phyloP scores from a whole-genome alignment of 2,888 invertebrate species.

The Ceratothoa steindachneri region DNA sequence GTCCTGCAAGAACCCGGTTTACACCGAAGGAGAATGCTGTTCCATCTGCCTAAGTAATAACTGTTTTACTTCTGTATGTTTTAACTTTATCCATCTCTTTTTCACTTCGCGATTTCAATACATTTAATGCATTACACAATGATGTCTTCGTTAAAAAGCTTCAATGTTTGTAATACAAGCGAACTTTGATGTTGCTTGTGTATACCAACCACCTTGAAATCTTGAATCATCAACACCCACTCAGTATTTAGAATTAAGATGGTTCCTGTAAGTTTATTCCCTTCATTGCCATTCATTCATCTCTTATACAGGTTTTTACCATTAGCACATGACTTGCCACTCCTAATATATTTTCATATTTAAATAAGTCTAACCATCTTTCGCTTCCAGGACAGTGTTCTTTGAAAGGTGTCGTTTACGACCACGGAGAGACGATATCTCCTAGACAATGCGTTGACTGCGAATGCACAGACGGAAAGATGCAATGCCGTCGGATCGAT shows the following conservation, averaged over 20 bases:
- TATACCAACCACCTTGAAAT: too few relatives aligned
- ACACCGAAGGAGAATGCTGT: constrained; percentile 71
- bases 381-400: constrained; percentile 65
- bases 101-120: too few relatives aligned
- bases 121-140: neutral
- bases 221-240: too few relatives aligned
- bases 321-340: too few relatives aligned
- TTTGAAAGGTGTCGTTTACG: constrained; percentile 65
- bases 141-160: neutral
- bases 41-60: constrained; percentile 78
- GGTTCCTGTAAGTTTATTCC: too few relatives aligned
- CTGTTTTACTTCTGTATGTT: too few relatives aligned
- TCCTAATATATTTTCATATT: too few relatives aligned
- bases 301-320: too few relatives aligned
- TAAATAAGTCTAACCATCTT: neutral
- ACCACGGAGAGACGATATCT: constrained; percentile 73
- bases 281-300: too few relatives aligned
- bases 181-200: too few relatives aligned
- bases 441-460: constrained; percentile 75
- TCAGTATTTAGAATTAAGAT: too few relatives aligned
- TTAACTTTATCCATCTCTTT: neutral
- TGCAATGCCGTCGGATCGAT: constrained; percentile 70
- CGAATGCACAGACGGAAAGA: constrained; percentile 74
- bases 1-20: constrained; percentile 74
- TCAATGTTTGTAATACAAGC: too few relatives aligned